phyloP scores from a whole-genome alignment of 2,888 invertebrate species.

The Nyleta sp. region DNA sequence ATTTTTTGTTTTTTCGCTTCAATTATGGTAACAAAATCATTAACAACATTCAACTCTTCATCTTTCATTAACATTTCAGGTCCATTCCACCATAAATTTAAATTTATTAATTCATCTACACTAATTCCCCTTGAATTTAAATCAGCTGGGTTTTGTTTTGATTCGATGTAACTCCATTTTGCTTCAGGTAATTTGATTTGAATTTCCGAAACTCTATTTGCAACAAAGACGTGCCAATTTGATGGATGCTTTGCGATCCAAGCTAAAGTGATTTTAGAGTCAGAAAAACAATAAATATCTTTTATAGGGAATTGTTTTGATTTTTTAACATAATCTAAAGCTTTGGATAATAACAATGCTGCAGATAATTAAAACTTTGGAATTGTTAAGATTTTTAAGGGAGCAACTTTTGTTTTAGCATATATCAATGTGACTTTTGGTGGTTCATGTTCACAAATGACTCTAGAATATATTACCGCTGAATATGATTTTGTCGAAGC shows the following conservation, averaged over 20 bases:
- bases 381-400: neutral
- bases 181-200: neutral
- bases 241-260: constrained; percentile 9
- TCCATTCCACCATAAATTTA: neutral
- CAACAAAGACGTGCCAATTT: neutral
- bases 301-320: neutral
- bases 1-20: neutral
- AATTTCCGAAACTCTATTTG: constrained; percentile 3
- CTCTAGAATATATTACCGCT: neutral
- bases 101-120: neutral
- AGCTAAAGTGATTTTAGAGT: constrained; percentile 5
- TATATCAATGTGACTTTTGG: too few relatives aligned
- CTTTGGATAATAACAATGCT: neutral
- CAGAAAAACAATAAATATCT: neutral
- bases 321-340: neutral
- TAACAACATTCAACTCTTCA: too few relatives aligned
- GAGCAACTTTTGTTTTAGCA: constrained; percentile 1
- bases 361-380: neutral
- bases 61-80: too few relatives aligned
- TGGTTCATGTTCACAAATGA: neutral
- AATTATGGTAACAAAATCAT: too few relatives aligned
- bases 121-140: neutral
- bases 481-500: constrained; percentile 3
- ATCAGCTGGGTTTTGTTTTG: neutral
- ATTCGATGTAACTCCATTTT: neutral